Conservation (phyloP, 2,797 vertebrate genomes). For the Eulemur albifrons region DNA sequence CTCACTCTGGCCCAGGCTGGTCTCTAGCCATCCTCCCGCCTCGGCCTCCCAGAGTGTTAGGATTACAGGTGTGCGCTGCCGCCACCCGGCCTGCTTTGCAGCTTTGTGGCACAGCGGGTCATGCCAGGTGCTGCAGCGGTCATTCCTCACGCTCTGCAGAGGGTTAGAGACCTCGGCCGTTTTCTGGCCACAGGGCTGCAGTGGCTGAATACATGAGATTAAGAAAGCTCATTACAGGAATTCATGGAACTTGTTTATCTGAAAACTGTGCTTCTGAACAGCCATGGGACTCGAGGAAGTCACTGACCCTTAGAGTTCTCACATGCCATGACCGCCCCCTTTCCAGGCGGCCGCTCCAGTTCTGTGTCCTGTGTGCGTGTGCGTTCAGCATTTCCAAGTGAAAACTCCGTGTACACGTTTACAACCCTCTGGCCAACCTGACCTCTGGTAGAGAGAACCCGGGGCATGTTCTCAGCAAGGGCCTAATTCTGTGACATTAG, state of each 20-base stretch:
- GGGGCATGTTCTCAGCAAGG: background rate
- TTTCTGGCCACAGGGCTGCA: background rate
- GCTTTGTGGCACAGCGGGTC: background rate
- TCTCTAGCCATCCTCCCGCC: background rate
- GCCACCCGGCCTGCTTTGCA: background rate
- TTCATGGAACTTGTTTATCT: background rate
- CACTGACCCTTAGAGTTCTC: background rate
- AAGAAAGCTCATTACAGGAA: background rate
- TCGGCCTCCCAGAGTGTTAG: background rate
- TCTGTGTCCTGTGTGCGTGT: background rate
- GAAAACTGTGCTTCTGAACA: background rate
- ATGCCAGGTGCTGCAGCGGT: background rate
- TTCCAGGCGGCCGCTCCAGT: background rate
- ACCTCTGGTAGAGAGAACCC: too few species aligned
- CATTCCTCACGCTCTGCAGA: background rate
- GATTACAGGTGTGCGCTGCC: background rate
- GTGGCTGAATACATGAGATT: background rate
- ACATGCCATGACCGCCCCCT: background rate
- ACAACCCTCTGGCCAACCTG: background rate
- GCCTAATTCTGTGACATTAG: background rate
- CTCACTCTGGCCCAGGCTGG: background rate
- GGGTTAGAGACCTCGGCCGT: accelerated
- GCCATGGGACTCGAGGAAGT: background rate
- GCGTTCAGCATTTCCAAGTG: background rate
- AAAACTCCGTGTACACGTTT: background rate